Evolutionary conservation across 2,888 invertebrate species (phyloP).

Genomic region (Desoria tigrina): DNA sequence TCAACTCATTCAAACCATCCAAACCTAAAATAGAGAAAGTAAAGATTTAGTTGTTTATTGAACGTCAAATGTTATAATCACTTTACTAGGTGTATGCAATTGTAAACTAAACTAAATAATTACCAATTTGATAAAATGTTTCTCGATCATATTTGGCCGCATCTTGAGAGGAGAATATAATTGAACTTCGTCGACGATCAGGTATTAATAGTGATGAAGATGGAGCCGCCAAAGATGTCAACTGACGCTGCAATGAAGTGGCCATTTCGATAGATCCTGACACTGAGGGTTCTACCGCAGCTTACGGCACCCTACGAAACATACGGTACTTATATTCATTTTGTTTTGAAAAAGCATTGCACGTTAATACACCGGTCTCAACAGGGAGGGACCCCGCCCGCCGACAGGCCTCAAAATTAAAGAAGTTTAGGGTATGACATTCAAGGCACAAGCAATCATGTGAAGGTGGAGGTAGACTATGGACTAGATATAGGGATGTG

Average conservation of each 20-base stretch:
- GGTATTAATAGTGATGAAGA: conserved; percentile 70
- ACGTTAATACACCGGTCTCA: too few species aligned
- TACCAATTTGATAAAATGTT: conserved; percentile 82
- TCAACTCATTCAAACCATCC: conserved; percentile 81
- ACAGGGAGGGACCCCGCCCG: too few species aligned
- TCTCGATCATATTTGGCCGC: conserved; percentile 83
- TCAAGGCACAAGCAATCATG: too few species aligned
- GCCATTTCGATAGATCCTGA: conserved; percentile 51
- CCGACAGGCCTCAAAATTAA: too few species aligned
- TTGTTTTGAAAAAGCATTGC: too few species aligned
- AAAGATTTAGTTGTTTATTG: too few species aligned
- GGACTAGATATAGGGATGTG: too few species aligned
- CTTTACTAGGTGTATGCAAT: conserved; percentile 9
- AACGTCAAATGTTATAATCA: conserved; percentile 8
- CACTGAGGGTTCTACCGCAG: too few species aligned
- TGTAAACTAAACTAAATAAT: conserved; percentile 13
- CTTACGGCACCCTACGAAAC: too few species aligned
- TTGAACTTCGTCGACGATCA: conserved; percentile 72
- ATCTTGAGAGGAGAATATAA: conserved; percentile 86
- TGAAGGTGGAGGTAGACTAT: too few species aligned
- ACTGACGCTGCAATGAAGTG: conserved; percentile 77
- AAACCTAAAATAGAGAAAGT: conserved; percentile 63
- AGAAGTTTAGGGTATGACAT: too few species aligned
- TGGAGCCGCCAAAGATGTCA: conserved; percentile 72
- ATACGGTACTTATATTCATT: too few species aligned